phyloP scores from a whole-genome alignment of 1,140 invertebrate genomes.

The Euglossa dilemma region DNA sequence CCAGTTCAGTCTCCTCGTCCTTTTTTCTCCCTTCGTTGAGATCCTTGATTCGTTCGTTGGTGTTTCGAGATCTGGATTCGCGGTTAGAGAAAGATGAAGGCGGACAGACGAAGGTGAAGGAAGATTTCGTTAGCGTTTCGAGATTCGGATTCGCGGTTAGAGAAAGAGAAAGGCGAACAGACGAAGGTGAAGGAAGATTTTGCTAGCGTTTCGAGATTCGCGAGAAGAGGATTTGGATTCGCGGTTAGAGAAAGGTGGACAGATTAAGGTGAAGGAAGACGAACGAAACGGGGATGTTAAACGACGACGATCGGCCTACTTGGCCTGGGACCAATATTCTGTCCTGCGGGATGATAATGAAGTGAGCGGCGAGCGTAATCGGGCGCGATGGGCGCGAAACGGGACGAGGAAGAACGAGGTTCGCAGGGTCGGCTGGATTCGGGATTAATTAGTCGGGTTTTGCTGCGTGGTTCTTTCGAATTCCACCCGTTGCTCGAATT shows the following conservation, averaged over 20 bases:
- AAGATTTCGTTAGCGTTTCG: neutral
- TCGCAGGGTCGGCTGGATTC: neutral
- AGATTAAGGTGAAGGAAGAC: neutral
- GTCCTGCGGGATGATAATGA: neutral
- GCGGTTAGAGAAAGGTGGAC: neutral
- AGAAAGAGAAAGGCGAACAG: no score
- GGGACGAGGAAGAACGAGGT: neutral
- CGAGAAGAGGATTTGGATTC: neutral
- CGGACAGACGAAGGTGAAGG: neutral
- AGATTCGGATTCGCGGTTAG: neutral
- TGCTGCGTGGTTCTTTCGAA: neutral
- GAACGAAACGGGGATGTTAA: neutral
- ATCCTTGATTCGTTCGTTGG: neutral
- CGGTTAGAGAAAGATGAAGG: neutral
- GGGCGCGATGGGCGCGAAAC: neutral
- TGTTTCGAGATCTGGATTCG: neutral
- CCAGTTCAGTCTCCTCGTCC: conserved; percentile 16
- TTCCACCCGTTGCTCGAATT: no score
- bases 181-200: no score
- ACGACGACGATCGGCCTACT: conserved; percentile 3
- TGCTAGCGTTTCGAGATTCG: no score
- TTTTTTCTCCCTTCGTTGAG: neutral
- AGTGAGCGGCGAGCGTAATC: neutral
- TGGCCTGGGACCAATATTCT: conserved; percentile 4
- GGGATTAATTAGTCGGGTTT: neutral